A percentile compares a stretch with the other conserved stretches of the same genome.
These are phyloP conservation scores for Actinemys pallida DNA, from an alignment of 2,113 vertebrate genomes.

Conservation along the genomic window DNA sequence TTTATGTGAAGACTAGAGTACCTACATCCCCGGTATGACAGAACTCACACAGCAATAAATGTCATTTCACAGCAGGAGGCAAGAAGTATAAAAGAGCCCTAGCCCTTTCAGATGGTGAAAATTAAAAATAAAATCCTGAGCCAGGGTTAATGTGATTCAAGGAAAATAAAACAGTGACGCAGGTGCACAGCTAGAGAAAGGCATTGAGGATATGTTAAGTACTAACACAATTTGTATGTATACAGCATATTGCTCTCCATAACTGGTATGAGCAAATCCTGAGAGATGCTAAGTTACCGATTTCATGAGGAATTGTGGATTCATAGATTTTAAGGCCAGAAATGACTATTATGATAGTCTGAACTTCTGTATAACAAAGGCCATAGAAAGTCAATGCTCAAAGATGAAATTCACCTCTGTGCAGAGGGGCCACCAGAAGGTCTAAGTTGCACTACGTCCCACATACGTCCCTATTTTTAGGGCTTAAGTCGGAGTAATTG, in stretches of 20 bases:
- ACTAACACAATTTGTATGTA: not conserved
- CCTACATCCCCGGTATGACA: not conserved
- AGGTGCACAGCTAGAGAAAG: not conserved
- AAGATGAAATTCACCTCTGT: not conserved
- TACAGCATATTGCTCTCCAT: not conserved
- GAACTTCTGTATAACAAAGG: not conserved
- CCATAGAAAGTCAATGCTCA: not conserved
- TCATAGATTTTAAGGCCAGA: not conserved
- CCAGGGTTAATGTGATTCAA: not conserved
- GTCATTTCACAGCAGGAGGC: not conserved
- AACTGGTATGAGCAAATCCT: not conserved
- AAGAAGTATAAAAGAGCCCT: not conserved
- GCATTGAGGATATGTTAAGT: not conserved
- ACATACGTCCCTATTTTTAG: not conserved
- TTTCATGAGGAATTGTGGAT: not conserved
- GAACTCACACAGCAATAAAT: not conserved
- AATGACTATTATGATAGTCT: not conserved
- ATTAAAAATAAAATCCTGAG: not conserved
- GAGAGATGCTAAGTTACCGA: not conserved
- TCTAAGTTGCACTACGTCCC: not conserved
- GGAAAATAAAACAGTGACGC: not conserved
- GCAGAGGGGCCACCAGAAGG: not conserved
- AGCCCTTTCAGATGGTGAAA: not conserved
- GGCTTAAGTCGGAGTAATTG: not conserved
- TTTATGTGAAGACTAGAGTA: constrained; percentile 29